Conservation (phyloP, 2,888 invertebrate species). For the Caenorhabditis sp. region DNA sequence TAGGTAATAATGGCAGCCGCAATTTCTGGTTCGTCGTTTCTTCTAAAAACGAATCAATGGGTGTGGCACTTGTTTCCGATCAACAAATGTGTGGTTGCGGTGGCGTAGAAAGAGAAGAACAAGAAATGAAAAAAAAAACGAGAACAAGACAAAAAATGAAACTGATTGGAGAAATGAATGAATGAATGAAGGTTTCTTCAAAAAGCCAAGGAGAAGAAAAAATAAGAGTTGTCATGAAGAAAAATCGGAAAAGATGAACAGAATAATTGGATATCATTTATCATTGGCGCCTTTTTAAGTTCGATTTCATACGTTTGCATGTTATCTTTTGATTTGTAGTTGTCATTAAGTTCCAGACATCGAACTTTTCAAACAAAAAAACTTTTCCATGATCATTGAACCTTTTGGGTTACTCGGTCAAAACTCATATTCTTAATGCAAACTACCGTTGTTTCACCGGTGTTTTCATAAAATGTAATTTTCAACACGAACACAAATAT, state of each 20-base stretch:
- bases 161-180: not conserved
- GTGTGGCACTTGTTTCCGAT: constrained; percentile 1
- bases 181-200: not conserved
- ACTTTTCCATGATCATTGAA: too few species aligned
- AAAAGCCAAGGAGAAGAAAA: not conserved
- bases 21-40: not conserved
- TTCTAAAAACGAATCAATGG: not conserved
- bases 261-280: not conserved
- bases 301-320: too few species aligned
- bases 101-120: too few species aligned
- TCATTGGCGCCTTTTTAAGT: not conserved
- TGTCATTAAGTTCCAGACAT: too few species aligned
- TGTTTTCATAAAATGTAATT: too few species aligned
- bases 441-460: too few species aligned
- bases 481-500: too few species aligned
- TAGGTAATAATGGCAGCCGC: not conserved
- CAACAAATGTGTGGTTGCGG: not conserved
- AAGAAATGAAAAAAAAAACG: not conserved
- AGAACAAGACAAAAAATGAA: not conserved
- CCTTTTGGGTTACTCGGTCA: too few species aligned
- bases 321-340: not conserved
- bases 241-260: not conserved
- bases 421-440: too few species aligned
- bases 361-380: too few species aligned
- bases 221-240: not conserved